Conservation (phyloP, 2,888 invertebrate genomes). For the Drosophila atripex region DNA sequence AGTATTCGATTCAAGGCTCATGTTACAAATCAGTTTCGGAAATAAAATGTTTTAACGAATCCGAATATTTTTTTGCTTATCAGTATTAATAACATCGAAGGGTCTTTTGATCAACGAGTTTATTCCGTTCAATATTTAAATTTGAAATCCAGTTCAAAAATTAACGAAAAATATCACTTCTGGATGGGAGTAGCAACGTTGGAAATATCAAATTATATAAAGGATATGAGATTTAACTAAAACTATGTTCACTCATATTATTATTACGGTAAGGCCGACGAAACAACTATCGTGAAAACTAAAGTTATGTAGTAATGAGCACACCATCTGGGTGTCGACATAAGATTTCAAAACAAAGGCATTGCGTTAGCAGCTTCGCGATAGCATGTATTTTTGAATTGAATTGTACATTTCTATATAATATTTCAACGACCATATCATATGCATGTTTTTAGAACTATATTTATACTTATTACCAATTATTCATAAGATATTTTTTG, state of each 20-base stretch:
- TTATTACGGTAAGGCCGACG: conserved; percentile 1
- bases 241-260: conserved; percentile 7
- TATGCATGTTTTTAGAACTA: conserved; percentile 36
- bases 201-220: conserved; percentile 25
- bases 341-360: conserved; percentile 13
- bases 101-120: conserved; percentile 30
- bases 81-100: conserved; percentile 28
- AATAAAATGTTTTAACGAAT: conserved; percentile 25
- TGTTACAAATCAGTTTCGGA: conserved; percentile 28
- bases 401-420: conserved; percentile 20
- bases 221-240: conserved; percentile 10
- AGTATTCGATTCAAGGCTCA: conserved; percentile 41
- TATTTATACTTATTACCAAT: conserved; percentile 35
- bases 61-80: conserved; percentile 20
- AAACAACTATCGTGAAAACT: conserved; percentile 1
- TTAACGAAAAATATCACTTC: conserved; percentile 40
- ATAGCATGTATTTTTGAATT: conserved; percentile 18
- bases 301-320: not conserved
- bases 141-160: conserved; percentile 36
- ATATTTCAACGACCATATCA: conserved; percentile 26
- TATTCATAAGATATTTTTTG: conserved; percentile 36
- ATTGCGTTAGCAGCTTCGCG: not conserved
- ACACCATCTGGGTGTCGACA: conserved; percentile 11
- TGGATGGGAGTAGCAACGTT: conserved; percentile 22
- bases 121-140: conserved; percentile 9